A percentile compares a stretch with the other conserved stretches of the same genome.
Evolutionary conservation across 2,888 invertebrate species (phyloP).

Genomic region (Thumatha senex): DNA sequence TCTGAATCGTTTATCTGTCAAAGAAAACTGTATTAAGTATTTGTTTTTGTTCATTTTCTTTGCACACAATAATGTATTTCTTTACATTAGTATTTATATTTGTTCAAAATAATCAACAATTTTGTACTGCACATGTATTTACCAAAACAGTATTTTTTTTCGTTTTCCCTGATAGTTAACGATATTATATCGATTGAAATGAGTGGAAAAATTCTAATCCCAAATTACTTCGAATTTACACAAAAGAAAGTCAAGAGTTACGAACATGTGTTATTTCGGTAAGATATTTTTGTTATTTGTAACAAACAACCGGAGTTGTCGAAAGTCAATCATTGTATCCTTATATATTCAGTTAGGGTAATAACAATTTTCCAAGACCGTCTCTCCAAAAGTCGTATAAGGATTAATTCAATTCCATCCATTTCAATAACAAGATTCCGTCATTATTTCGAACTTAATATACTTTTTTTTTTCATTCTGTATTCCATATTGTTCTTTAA

Average conservation of each 20-base stretch:
- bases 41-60: no score
- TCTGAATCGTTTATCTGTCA: no score
- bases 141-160: no score
- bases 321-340: background rate
- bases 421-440: constrained; percentile 31
- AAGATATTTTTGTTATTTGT: background rate
- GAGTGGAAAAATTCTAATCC: constrained; percentile 8
- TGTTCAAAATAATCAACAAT: no score
- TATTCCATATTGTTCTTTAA: constrained; percentile 11
- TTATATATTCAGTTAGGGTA: background rate
- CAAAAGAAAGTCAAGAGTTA: background rate
- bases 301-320: background rate
- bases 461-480: constrained; percentile 21
- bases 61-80: no score
- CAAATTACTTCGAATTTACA: constrained; percentile 14
- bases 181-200: constrained; percentile 15
- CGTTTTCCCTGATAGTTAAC: no score
- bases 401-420: constrained; percentile 36
- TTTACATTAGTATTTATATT: no score
- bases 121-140: no score
- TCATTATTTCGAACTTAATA: constrained; percentile 37
- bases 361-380: constrained; percentile 16
- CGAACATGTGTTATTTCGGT: background rate
- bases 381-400: constrained; percentile 19
- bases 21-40: no score